A percentile compares a stretch with the other conserved stretches of the same genome.
phyloP scores from a whole-genome alignment of 2,888 invertebrate genomes.

The Tipula helvola region DNA sequence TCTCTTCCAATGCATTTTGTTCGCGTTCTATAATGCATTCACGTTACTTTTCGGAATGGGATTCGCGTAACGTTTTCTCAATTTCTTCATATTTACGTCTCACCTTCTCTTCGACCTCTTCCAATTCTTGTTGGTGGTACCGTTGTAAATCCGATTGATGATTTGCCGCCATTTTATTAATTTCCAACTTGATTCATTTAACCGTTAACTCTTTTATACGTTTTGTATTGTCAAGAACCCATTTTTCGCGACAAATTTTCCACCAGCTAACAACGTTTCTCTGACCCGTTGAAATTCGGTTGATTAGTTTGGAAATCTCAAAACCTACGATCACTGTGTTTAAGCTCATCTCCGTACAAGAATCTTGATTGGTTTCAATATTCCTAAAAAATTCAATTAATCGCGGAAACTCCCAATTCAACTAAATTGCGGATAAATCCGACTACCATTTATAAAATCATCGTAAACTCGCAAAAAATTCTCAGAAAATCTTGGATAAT shows the following conservation, averaged over 20 bases:
- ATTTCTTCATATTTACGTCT: conserved; percentile 48
- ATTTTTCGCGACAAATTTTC: conserved; percentile 59
- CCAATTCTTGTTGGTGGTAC: conserved; percentile 49
- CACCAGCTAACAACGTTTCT: conserved; percentile 64
- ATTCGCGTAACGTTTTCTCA: conserved; percentile 45
- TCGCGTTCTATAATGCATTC: conserved; percentile 49
- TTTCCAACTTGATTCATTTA: conserved; percentile 74
- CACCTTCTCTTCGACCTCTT: conserved; percentile 56
- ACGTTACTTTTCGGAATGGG: conserved; percentile 47
- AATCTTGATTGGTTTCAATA: no score
- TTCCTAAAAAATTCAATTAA: no score
- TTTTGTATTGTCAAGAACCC: conserved; percentile 73
- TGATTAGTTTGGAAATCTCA: no score
- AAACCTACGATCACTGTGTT: no score
- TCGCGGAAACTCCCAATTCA: no score
- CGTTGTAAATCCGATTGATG: conserved; percentile 44
- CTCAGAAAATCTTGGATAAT: no score
- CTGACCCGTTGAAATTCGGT: conserved; percentile 61
- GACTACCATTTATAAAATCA: no score
- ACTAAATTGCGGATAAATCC: no score
- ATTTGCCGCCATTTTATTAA: conserved; percentile 62
- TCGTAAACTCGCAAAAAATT: no score
- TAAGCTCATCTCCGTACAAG: no score
- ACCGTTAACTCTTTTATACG: conserved; percentile 81
- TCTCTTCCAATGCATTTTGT: conserved; percentile 42